phyloP scores from a whole-genome alignment of 2,888 invertebrate species.

The Agonopterix alstromeriana region DNA sequence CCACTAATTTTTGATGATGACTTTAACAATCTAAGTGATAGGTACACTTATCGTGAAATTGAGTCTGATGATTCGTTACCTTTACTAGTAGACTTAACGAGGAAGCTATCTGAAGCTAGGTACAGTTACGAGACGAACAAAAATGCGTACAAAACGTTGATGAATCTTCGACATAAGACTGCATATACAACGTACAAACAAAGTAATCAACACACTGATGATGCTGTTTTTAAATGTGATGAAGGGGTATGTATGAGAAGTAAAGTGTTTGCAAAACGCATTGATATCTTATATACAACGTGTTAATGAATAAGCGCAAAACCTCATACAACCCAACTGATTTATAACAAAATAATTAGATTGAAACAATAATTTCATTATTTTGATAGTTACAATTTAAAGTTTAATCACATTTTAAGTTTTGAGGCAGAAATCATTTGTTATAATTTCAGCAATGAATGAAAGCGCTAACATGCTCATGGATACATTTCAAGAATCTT shows the following conservation, averaged over 20 bases:
- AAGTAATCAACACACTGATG: constrained; percentile 29
- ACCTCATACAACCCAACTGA: no score
- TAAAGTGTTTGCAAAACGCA: background rate
- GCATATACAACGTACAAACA: constrained; percentile 36
- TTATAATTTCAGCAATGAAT: no score
- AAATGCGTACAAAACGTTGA: constrained; percentile 31
- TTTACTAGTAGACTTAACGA: constrained; percentile 34
- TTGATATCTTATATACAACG: no score
- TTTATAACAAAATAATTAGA: no score
- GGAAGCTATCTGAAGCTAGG: constrained; percentile 47
- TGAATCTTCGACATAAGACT: constrained; percentile 38
- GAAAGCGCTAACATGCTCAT: no score
- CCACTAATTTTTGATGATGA: constrained; percentile 55
- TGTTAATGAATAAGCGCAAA: no score
- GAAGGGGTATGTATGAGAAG: background rate
- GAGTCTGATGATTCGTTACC: constrained; percentile 15
- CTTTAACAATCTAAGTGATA: constrained; percentile 30
- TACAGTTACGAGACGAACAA: constrained; percentile 43
- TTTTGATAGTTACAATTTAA: no score
- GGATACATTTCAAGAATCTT: no score
- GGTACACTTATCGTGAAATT: background rate
- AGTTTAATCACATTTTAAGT: no score
- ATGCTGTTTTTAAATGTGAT: constrained; percentile 15
- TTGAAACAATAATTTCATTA: no score
- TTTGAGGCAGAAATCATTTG: no score